Conservation (phyloP, 1,140 invertebrate species). For the Alviniconcha marisindica region DNA sequence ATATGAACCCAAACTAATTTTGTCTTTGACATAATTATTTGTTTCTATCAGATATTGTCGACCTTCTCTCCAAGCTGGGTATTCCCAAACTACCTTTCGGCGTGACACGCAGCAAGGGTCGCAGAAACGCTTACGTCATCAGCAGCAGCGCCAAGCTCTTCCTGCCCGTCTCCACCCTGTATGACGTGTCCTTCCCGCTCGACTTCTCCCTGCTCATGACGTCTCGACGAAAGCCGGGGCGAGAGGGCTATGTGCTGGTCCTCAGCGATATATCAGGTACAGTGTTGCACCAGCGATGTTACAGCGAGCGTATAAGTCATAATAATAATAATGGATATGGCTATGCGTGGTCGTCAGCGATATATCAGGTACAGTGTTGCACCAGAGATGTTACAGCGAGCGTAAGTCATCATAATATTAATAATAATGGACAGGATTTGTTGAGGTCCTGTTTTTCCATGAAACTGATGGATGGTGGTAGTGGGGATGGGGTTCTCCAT, state of each 20-base stretch:
- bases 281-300: too few relatives aligned
- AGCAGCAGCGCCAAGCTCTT: slow-evolving; percentile 59
- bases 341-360: slow-evolving; percentile 69
- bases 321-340: too few relatives aligned
- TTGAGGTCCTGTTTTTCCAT: too few relatives aligned
- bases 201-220: slow-evolving; percentile 65
- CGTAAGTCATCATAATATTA: too few relatives aligned
- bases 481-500: too few relatives aligned
- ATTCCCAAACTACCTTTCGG: slow-evolving; percentile 60
- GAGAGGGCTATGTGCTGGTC: slow-evolving; percentile 65
- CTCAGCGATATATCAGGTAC: slow-evolving; percentile 66
- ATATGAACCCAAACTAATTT: not conserved
- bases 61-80: slow-evolving; percentile 58
- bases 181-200: slow-evolving; percentile 59
- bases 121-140: slow-evolving; percentile 58
- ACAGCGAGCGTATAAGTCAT: too few relatives aligned
- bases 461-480: too few relatives aligned
- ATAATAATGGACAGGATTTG: too few relatives aligned
- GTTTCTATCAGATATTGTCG: slow-evolving; percentile 50
- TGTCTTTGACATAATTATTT: slow-evolving; percentile 7
- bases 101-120: slow-evolving; percentile 50
- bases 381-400: too few relatives aligned
- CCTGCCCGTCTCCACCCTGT: slow-evolving; percentile 56
- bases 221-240: slow-evolving; percentile 45
- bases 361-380: slow-evolving; percentile 60